A percentile compares a stretch with the other conserved stretches of the same genome.
phyloP scores from a whole-genome alignment of 2,797 vertebrate genomes.

The Oophaga sylvatica region DNA sequence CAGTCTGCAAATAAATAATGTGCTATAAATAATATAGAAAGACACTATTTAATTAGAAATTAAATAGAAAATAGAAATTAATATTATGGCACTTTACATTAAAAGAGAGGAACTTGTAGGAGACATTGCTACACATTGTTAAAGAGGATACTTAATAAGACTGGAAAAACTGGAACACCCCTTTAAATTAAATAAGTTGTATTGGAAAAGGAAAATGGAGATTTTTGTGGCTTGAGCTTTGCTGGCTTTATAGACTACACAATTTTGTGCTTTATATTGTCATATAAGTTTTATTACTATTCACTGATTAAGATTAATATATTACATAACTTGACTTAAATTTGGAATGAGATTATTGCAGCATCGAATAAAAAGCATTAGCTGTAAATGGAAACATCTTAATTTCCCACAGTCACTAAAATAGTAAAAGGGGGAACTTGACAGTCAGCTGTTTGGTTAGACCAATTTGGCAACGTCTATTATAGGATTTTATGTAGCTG shows the following conservation, averaged over 20 bases:
- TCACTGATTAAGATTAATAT: not conserved
- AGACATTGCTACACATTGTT: too few relatives aligned
- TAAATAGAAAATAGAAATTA: too few relatives aligned
- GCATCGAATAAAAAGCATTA: slow-evolving; percentile 5
- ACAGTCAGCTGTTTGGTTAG: slow-evolving; percentile 42
- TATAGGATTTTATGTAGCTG: slow-evolving; percentile 18
- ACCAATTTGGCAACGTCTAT: slow-evolving; percentile 32
- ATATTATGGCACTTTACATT: too few relatives aligned
- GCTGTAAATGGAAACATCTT: slow-evolving; percentile 25
- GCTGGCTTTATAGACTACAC: not conserved
- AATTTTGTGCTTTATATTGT: not conserved
- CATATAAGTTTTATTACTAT: not conserved
- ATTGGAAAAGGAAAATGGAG: too few relatives aligned
- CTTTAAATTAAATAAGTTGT: not conserved
- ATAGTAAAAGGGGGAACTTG: slow-evolving; percentile 5
- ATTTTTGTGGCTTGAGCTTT: not conserved
- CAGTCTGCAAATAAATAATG: too few relatives aligned
- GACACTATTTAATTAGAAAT: too few relatives aligned
- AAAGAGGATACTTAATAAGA: too few relatives aligned
- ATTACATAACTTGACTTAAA: not conserved
- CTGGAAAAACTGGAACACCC: too few relatives aligned
- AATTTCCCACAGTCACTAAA: slow-evolving; percentile 24
- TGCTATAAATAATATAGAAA: too few relatives aligned
- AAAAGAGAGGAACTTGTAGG: too few relatives aligned
- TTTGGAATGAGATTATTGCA: not conserved